phyloP scores from a whole-genome alignment of 1,140 invertebrate species.

The Heliothis virescens region DNA sequence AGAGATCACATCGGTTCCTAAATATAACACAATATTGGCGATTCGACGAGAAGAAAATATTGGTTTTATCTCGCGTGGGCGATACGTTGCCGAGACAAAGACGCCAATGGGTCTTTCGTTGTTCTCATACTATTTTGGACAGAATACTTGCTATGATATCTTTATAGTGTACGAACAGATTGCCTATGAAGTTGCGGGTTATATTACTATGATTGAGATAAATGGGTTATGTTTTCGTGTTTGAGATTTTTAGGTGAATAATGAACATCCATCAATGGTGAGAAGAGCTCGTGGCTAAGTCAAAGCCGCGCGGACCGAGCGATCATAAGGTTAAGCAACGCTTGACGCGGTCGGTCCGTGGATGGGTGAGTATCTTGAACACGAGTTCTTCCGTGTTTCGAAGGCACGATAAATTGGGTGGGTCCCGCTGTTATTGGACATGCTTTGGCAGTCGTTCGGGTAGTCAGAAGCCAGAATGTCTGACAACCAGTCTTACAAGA shows the following conservation, averaged over 20 bases:
- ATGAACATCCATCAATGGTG: too few relatives aligned
- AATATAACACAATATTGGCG: conserved; percentile 42
- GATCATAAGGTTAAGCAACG: too few relatives aligned
- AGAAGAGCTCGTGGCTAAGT: too few relatives aligned
- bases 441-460: too few relatives aligned
- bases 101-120: conserved; percentile 5
- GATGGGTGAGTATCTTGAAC: too few relatives aligned
- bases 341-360: too few relatives aligned
- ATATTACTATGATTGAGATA: background rate
- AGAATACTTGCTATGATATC: conserved; percentile 10
- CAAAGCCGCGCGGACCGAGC: too few relatives aligned
- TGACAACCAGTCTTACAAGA: too few relatives aligned
- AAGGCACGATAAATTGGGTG: too few relatives aligned
- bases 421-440: too few relatives aligned
- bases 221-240: background rate
- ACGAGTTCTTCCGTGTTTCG: too few relatives aligned
- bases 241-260: background rate
- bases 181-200: background rate
- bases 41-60: conserved; percentile 34
- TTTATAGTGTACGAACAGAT: background rate
- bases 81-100: conserved; percentile 13
- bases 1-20: conserved; percentile 29
- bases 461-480: too few relatives aligned
- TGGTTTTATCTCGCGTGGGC: conserved; percentile 19
- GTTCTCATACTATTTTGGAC: conserved; percentile 1